Conservation (phyloP, 2,113 vertebrate genomes). For the Cinclus mexicanus region DNA sequence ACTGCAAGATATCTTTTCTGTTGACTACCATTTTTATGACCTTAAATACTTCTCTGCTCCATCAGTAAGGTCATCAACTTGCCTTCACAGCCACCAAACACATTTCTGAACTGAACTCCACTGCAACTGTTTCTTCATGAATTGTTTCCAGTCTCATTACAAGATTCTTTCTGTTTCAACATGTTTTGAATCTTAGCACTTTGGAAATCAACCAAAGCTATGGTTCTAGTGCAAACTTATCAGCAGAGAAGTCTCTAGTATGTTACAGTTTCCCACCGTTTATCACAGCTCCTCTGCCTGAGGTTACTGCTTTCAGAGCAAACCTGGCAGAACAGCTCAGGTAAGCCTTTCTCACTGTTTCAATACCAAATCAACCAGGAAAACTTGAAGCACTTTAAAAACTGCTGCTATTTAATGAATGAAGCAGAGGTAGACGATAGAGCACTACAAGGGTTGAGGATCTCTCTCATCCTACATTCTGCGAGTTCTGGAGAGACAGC, state of each 20-base stretch:
- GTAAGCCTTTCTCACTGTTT: neutral
- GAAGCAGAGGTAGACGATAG: neutral
- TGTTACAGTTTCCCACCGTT: neutral
- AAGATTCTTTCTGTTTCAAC: slow-evolving; percentile 9
- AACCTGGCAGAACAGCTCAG: neutral
- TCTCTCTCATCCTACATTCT: neutral
- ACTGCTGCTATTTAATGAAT: neutral
- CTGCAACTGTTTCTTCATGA: neutral
- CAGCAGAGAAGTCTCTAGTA: neutral
- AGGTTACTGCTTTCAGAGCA: neutral
- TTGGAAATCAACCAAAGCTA: slow-evolving; percentile 28
- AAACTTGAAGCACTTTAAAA: neutral
- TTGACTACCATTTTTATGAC: neutral
- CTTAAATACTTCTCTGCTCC: neutral
- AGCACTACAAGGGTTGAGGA: neutral
- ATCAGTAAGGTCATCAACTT: neutral
- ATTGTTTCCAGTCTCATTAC: neutral
- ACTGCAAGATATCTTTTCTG: neutral
- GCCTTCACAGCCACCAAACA: neutral
- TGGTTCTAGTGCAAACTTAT: neutral
- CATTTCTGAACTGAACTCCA: neutral
- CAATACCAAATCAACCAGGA: neutral
- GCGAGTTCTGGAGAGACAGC: neutral
- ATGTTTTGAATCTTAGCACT: neutral
- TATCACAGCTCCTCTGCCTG: neutral